Base-by-base conservation (phyloP, 2,113 vertebrate genomes). In the Thunnus thynnus region DNA sequence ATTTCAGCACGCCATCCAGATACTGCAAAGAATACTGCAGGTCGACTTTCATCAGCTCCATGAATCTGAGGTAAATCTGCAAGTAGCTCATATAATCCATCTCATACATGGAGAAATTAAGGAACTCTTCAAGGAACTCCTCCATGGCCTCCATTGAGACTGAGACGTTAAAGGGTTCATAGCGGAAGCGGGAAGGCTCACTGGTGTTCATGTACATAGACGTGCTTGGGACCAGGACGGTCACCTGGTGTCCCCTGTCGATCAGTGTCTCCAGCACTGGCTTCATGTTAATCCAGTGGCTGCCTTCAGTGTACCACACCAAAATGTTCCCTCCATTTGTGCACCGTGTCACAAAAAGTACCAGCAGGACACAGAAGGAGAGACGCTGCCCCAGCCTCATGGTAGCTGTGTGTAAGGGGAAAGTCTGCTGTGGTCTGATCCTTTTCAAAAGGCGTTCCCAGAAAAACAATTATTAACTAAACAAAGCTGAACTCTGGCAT, bases 281-380 rank as follows among this genome's bases (percentile, higher is more conserved):
- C 79, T 95, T 95, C 13, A 96, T 22, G 80, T 95, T 96, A 30
- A 96, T 95, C 95, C 95, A 96, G 63, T 97, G 96, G 69, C 96
- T 96, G 68, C 90, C 89, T 0, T 96, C 95, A 2, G 88, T 90
- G 66, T 93, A 95, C 96, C 94, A 96, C 4, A 95, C 95, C 22
- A 96, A 72, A 9, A 96, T 64, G 2, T 94, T 96, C 0, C 76
- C 94, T 70, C 95, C 93, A 6, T 93, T 76, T 61, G 79, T 72
- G 0, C 83, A 76, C 68, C 79, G 69, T 44, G 91, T 63, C 4
- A 89, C 41, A 75, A 66, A 76, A 3, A 95, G 47, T 22, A 95
- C 62, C 67, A 95, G 64, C 76, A 95, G 80, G 18, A 87, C 3
- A 2, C 27, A 63, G 12, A 74, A 46, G 0, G 51, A 48, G 51